These are phyloP conservation scores for Philereme transversata DNA, from an alignment of 2,888 invertebrate species.

Conservation along the genomic window DNA sequence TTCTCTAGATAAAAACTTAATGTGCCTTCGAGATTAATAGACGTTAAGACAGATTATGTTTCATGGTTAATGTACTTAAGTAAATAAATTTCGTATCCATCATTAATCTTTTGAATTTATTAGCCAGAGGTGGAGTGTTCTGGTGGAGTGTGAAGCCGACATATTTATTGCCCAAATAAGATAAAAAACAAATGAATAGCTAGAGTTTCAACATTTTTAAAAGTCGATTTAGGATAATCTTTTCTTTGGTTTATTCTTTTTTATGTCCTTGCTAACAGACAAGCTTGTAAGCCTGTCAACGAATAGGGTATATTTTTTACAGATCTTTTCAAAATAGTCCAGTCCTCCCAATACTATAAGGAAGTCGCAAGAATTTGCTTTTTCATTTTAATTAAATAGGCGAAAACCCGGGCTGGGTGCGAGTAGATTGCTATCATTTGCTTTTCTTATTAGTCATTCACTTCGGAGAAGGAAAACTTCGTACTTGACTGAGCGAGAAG, in stretches of 20 bases:
- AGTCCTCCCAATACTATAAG: conserved; percentile 24
- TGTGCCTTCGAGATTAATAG: conserved; percentile 73
- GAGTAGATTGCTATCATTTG: conserved; percentile 69
- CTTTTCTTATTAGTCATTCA: conserved; percentile 74
- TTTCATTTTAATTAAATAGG: conserved; percentile 68
- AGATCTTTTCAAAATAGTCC: conserved; percentile 35
- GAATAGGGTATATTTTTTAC: conserved; percentile 45
- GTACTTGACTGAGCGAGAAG: conserved; percentile 66
- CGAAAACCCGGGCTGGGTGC: conserved; percentile 48
- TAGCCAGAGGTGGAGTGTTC: conserved; percentile 64
- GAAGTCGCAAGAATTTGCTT: conserved; percentile 28
- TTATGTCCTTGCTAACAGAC: conserved; percentile 58
- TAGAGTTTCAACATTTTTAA: conserved; percentile 62
- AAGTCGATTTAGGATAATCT: conserved; percentile 54
- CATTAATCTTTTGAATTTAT: conserved; percentile 80
- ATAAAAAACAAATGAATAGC: conserved; percentile 66
- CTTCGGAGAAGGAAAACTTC: conserved; percentile 65
- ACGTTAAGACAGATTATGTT: conserved; percentile 70
- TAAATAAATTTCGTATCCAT: conserved; percentile 74
- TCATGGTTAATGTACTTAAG: conserved; percentile 71
- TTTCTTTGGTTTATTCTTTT: conserved; percentile 48
- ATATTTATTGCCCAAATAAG: conserved; percentile 72
- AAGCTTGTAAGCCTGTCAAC: conserved; percentile 61
- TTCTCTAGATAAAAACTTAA: conserved; percentile 53
- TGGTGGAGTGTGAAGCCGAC: conserved; percentile 63